phyloP scores from a whole-genome alignment of 2,888 invertebrate genomes.

The Diaphora mendica region DNA sequence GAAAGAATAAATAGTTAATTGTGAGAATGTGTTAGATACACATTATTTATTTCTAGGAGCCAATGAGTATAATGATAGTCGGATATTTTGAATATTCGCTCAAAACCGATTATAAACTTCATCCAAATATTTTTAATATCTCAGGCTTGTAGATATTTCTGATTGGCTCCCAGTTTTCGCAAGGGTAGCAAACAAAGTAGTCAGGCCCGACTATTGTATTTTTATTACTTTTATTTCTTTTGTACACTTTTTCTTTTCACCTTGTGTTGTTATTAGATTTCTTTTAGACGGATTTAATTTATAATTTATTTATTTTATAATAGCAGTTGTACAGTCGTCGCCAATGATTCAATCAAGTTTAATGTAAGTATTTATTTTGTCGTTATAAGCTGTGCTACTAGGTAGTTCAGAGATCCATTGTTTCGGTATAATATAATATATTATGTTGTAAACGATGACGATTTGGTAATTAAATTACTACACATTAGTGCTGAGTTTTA shows the following conservation, averaged over 20 bases:
- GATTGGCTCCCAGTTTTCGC: not conserved
- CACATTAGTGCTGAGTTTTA: slow-evolving; percentile 8
- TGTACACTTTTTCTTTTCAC: not conserved
- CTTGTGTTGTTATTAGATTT: not conserved
- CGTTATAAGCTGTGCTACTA: slow-evolving; percentile 14
- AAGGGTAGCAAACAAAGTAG: not conserved
- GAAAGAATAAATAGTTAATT: not conserved
- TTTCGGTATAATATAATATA: slow-evolving; percentile 21
- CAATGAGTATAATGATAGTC: not conserved
- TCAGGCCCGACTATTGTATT: not conserved
- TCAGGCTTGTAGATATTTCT: not conserved
- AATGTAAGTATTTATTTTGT: slow-evolving; percentile 5
- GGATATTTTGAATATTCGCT: not conserved
- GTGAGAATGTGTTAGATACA: not conserved
- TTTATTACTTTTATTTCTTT: not conserved
- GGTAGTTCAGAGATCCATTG: slow-evolving; percentile 14
- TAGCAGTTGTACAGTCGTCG: not conserved
- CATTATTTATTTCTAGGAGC: not conserved
- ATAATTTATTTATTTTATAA: not conserved
- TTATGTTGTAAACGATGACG: slow-evolving; percentile 40
- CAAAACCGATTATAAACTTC: not conserved
- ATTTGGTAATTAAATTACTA: slow-evolving; percentile 31
- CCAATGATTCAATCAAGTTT: not conserved
- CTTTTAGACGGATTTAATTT: not conserved
- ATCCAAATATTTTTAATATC: not conserved